Evolutionary conservation across 2,888 invertebrate genomes (phyloP), one percentile per base, ranked within the genome.

Genomic region (Drepanosiphum platanoidis): DNA sequence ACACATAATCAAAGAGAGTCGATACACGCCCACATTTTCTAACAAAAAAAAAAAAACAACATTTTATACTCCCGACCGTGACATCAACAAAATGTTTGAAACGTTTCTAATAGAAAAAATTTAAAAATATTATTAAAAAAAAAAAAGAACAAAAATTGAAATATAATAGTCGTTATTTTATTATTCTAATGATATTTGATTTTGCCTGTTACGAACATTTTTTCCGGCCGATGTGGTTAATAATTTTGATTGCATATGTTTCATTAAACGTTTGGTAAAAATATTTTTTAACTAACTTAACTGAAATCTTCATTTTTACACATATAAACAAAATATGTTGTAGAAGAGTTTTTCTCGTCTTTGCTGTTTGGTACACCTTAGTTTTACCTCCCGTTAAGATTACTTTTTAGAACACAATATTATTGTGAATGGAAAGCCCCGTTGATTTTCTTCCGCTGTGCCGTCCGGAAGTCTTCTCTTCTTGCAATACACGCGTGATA

Each of bases 1-100:
- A 46, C 32, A 79, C 27, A 22, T 78, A 66, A 79, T 79, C 66
- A 79, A 79, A 78, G 42, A 32, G 66, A 66, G 15, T 80, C 8
- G 30, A 46, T 4, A 32, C 1, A 32, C n/a, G 0, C 15, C 52
- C 34, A n/a, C 1, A 58, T 75, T 72, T 75, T 75, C 13, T 13
- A 46, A 15, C n/a, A 64, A 22, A 46, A 15, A 32, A 64, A 22
- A 61, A 79, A 66, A 42, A 79, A 36, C 3, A 34, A 0, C 11
- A 15, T 34, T 52, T 58, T 52, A 4, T n/a, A 75, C 13, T 5
- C 11, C 5, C n/a, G 58, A 36, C 36, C n/a, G 11, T 34, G n/a
- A n/a, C 34, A 75, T 58, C 34, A 7, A n/a, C 52, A 72, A 72
- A 27, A 30, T 32, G 22, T 30, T 42, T 22, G 18, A 72, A 72